Conservation (phyloP, 2,888 invertebrate genomes). For the Drosophila acutilabella region DNA sequence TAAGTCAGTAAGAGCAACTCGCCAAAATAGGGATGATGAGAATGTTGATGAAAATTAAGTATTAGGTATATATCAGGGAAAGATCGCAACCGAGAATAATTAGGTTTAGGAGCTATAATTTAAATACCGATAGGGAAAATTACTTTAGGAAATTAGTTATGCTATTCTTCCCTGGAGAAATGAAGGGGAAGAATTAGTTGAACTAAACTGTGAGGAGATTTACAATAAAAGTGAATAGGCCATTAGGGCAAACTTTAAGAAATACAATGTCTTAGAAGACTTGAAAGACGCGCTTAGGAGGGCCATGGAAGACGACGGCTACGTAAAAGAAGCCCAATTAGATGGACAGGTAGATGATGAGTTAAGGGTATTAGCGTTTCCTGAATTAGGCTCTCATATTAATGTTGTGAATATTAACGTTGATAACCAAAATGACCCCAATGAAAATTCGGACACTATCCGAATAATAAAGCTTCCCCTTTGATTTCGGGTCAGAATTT, state of each 20-base stretch:
- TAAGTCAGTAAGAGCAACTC: conserved; percentile 15
- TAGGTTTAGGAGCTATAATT: neutral
- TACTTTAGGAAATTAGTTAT: neutral
- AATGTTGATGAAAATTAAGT: too few species aligned
- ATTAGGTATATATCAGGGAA: neutral
- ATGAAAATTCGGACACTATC: neutral
- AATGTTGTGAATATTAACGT: neutral
- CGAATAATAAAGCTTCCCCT: neutral
- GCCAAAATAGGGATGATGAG: neutral
- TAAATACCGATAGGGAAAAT: neutral
- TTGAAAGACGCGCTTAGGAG: neutral
- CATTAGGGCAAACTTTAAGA: neutral
- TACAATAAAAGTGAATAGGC: too few species aligned
- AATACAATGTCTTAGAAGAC: neutral
- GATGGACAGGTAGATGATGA: neutral
- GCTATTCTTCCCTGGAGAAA: neutral
- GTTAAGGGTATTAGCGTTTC: neutral
- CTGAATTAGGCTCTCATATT: neutral
- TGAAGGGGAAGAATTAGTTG: conserved; percentile 1
- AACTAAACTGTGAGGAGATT: neutral
- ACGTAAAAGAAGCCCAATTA: neutral
- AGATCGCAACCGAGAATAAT: neutral
- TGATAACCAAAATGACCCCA: neutral
- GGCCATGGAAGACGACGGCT: neutral
- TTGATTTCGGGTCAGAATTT: neutral